These are phyloP conservation scores for Oasisia sp. DNA, from an alignment of 2,888 invertebrate genomes.

Conservation along the genomic window DNA sequence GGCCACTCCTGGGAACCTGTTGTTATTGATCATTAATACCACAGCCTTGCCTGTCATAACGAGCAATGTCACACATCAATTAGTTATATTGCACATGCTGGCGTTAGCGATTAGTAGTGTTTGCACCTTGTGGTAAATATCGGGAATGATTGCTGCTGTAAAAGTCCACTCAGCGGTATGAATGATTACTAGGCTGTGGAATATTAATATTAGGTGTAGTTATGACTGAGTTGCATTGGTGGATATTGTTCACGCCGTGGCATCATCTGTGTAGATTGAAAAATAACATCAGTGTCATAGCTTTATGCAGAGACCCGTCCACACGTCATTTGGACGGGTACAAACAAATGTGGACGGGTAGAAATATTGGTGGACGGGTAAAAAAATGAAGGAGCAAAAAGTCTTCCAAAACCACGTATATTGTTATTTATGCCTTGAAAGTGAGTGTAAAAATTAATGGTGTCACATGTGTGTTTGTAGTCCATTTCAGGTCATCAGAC, in stretches of 20 bases:
- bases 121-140: neutral
- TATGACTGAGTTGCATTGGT: neutral
- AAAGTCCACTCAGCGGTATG: neutral
- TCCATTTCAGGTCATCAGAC: too few relatives aligned
- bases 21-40: neutral
- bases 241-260: neutral
- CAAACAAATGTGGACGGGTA: too few relatives aligned
- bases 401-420: too few relatives aligned
- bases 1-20: neutral
- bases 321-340: too few relatives aligned
- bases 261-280: neutral
- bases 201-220: neutral
- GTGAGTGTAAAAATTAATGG: too few relatives aligned
- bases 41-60: neutral
- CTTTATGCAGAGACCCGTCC: too few relatives aligned
- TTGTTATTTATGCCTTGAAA: too few relatives aligned
- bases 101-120: conserved; percentile 4
- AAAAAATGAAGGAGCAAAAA: too few relatives aligned
- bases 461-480: too few relatives aligned
- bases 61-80: neutral
- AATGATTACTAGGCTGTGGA: neutral
- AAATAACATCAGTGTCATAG: too few relatives aligned
- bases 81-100: neutral
- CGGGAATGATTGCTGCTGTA: neutral
- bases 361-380: too few relatives aligned